phyloP scores from a whole-genome alignment of 2,113 vertebrate genomes.

The Rynchops niger region DNA sequence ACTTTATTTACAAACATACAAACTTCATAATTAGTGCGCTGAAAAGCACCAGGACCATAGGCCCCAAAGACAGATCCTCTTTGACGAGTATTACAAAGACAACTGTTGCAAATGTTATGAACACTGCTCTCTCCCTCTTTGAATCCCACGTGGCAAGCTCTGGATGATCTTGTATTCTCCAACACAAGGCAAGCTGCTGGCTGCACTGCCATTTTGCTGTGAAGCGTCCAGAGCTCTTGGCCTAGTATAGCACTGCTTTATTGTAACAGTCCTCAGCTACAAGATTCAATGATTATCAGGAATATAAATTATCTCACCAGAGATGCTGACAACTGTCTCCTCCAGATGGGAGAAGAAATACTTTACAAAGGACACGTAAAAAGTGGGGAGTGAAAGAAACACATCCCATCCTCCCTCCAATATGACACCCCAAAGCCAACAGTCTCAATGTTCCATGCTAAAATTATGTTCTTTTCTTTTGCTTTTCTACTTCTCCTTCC shows the following conservation, averaged over 20 bases:
- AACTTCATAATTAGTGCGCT: not conserved
- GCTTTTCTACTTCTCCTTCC: not conserved
- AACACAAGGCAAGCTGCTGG: not conserved
- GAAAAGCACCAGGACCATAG: constrained; percentile 28
- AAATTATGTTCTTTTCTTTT: not conserved
- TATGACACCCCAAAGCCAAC: not conserved
- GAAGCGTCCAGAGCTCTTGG: not conserved
- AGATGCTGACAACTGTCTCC: not conserved
- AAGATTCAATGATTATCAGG: not conserved
- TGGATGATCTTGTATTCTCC: not conserved
- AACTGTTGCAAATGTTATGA: not conserved
- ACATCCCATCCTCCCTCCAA: not conserved
- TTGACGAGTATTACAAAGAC: fast-evolving
- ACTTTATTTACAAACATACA: constrained; percentile 45
- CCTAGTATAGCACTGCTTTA: not conserved
- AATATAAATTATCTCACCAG: not conserved
- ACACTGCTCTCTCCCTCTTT: not conserved
- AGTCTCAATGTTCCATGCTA: not conserved
- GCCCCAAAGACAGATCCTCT: not conserved
- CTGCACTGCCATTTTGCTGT: not conserved
- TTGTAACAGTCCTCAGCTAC: not conserved
- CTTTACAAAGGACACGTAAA: not conserved
- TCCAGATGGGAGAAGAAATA: not conserved
- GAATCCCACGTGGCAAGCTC: not conserved
- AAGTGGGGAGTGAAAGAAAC: not conserved